Evolutionary conservation across 1,140 invertebrate species (phyloP), one percentile per base, ranked within the genome.

Genomic region (Odontomachus brunneus): DNA sequence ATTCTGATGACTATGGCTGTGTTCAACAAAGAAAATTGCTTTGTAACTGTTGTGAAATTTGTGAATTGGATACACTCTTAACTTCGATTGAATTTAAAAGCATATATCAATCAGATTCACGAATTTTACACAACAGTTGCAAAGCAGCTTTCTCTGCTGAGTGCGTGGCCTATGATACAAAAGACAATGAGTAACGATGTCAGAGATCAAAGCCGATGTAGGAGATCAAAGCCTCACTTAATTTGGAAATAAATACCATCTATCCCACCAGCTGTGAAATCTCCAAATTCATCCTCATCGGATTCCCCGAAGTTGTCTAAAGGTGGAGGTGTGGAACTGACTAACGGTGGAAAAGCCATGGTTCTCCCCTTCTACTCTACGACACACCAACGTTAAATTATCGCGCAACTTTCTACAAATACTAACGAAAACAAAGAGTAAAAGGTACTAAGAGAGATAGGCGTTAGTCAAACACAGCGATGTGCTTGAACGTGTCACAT

Each of bases 301-400:
- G 95, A 95, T 82, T 96, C 95, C 33, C 94, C 93, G 84, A 93
- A 93, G 88, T 95, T 92, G 83, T 94, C 95, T 53, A 96, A 94
- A 33, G 96, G 96, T 66, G 96, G 96, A 83, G 96, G 96, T 29
- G 95, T 95, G 78, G 95, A 95, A 87, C 95, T 95, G 60, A 96
- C 94, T 78, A 96, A 91, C 51, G 95, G 96, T 88, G 96, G 96
- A 88, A 96, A 92, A 65, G 93, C 92, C 93, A 94, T 94, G 7
- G 26, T 90, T 81, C 55, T 57, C 22, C 29, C 44, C 48, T 44
- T 44, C 38, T 81, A 29, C 33, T 51, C 63, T 26, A 48, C 7
- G n/a, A 3, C 63, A 78, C 60, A 65, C 38, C 14, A 24, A 78
- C 15, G 44, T 60, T 0, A 11, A 63, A 55, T 62, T 3, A 17